Percentiles rank a stretch among this genome's conserved stretches.
Evolutionary conservation across 2,797 vertebrate genomes (phyloP).

Genomic region (Gila robusta): DNA sequence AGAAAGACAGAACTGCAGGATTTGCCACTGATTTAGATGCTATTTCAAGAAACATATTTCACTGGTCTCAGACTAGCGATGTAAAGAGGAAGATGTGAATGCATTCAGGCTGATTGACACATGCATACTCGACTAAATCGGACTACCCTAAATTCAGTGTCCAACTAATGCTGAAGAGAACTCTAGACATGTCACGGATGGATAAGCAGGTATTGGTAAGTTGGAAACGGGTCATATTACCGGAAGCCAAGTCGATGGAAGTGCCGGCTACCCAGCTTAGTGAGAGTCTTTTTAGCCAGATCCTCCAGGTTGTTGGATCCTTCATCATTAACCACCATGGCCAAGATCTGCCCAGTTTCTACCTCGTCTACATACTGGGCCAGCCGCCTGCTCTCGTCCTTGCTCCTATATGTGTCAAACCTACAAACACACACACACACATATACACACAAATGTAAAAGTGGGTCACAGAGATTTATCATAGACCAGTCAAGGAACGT

Average conservation of each 20-base stretch:
- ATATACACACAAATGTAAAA: slow-evolving; percentile 30
- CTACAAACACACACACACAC: slow-evolving; percentile 68
- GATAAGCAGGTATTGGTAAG: background rate
- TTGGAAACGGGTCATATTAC: slow-evolving; percentile 70
- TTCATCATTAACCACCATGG: slow-evolving; percentile 93
- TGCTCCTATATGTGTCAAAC: slow-evolving; percentile 94
- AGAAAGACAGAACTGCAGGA: background rate
- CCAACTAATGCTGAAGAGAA: slow-evolving; percentile 6
- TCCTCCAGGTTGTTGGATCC: slow-evolving; percentile 94
- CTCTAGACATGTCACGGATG: background rate
- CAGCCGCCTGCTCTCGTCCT: slow-evolving; percentile 89
- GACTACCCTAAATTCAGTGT: background rate
- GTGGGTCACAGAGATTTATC: slow-evolving; percentile 56
- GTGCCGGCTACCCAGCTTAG: slow-evolving; percentile 89
- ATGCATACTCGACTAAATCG: background rate
- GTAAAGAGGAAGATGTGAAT: background rate
- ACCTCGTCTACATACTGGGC: slow-evolving; percentile 85
- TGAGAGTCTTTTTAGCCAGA: slow-evolving; percentile 85
- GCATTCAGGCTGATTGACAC: background rate
- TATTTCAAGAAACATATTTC: slow-evolving; percentile 25
- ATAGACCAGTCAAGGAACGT: slow-evolving; percentile 24
- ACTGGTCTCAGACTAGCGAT: background rate
- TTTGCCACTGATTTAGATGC: slow-evolving; percentile 13
- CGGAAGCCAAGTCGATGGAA: slow-evolving; percentile 91
- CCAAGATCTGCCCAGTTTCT: slow-evolving; percentile 84